Evolutionary conservation across 2,888 invertebrate genomes (phyloP).

Genomic region (Xylota sylvarum): DNA sequence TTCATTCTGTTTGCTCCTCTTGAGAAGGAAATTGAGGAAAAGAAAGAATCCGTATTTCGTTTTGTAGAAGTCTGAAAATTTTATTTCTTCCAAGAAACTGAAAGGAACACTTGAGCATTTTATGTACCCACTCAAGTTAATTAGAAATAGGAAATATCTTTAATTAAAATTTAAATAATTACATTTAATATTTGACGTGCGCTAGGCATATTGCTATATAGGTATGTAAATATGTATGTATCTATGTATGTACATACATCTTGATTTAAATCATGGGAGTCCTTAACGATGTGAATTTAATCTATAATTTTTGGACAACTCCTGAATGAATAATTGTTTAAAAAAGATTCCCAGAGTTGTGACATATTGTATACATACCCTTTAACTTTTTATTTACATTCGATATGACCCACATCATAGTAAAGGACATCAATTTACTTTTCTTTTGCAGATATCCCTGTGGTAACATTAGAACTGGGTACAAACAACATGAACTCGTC

Average conservation of each 20-base stretch:
- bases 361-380: no score
- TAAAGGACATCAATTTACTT: slow-evolving; percentile 6
- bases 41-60: slow-evolving; percentile 36
- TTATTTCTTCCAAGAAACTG: slow-evolving; percentile 30
- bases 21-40: slow-evolving; percentile 34
- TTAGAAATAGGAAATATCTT: slow-evolving; percentile 40
- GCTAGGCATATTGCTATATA: not conserved
- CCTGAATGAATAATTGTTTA: no score
- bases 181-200: not conserved
- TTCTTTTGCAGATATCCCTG: slow-evolving; percentile 90
- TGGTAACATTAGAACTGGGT: slow-evolving; percentile 92
- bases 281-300: no score
- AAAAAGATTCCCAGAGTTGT: no score
- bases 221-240: no score
- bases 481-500: slow-evolving; percentile 91
- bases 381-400: not conserved
- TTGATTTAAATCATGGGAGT: no score
- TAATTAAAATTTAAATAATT: slow-evolving; percentile 26
- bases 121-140: slow-evolving; percentile 30
- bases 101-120: slow-evolving; percentile 21
- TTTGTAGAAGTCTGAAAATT: slow-evolving; percentile 36
- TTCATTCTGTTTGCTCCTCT: slow-evolving; percentile 42
- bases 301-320: no score
- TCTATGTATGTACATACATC: no score
- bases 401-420: not conserved